A percentile compares a stretch with the other conserved stretches of the same genome.
Evolutionary conservation across 2,888 invertebrate species (phyloP).

Genomic region (Tenthredo amoena): DNA sequence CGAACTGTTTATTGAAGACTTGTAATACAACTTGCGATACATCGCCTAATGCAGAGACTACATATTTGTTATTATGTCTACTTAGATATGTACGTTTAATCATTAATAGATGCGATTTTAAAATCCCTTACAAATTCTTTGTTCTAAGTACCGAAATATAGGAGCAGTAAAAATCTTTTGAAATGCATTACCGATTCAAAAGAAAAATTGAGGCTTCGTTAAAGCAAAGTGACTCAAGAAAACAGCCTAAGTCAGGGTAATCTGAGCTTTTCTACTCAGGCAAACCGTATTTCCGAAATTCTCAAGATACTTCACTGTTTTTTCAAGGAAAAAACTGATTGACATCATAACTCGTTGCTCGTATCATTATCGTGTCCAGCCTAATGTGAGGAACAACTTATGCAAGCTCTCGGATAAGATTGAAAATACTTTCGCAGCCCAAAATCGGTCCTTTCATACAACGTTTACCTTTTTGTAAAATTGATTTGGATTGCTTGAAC

Average conservation of each 20-base stretch:
- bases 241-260: not conserved
- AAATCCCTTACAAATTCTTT: not conserved
- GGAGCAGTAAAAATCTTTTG: not conserved
- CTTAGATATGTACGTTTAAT: not conserved
- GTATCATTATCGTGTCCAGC: not conserved
- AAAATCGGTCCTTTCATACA: not conserved
- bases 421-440: not conserved
- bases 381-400: not conserved
- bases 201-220: not conserved
- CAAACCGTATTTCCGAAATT: not conserved
- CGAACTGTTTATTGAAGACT: conserved; percentile 14
- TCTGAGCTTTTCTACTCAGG: not conserved
- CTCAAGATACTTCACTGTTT: not conserved
- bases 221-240: not conserved
- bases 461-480: not conserved
- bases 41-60: not conserved
- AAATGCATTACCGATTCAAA: not conserved
- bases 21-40: not conserved
- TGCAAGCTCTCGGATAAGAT: not conserved
- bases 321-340: not conserved
- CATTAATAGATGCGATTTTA: not conserved
- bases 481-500: not conserved
- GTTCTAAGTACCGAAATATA: not conserved
- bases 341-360: not conserved
- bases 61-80: not conserved